These are phyloP conservation scores for Lampris megalopsis DNA, from an alignment of 2,113 vertebrate genomes.

Conservation along the genomic window DNA sequence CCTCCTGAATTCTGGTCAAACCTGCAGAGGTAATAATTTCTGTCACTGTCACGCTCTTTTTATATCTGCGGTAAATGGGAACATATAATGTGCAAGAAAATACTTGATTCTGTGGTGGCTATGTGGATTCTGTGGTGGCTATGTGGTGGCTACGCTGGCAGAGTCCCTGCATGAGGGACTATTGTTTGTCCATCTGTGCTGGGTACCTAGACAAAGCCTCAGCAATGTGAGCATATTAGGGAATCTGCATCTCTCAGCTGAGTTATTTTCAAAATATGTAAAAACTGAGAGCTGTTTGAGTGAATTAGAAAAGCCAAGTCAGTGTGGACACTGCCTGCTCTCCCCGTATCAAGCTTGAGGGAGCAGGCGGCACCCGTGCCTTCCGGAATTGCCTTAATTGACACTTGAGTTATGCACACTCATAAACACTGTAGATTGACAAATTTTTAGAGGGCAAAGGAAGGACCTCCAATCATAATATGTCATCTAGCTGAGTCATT, in stretches of 20 bases:
- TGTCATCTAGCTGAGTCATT: neutral
- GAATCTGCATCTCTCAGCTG: constrained; percentile 19
- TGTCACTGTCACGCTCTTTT: constrained; percentile 18
- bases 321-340: constrained; percentile 41
- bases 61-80: too few relatives aligned
- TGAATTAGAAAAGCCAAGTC: constrained; percentile 52
- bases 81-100: constrained; percentile 32
- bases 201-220: constrained; percentile 32
- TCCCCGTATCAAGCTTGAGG: constrained; percentile 66
- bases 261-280: constrained; percentile 51
- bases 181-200: constrained; percentile 23
- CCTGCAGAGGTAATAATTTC: constrained; percentile 33
- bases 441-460: neutral
- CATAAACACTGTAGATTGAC: neutral
- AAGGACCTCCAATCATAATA: neutral
- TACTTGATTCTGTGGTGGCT: constrained; percentile 26
- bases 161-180: constrained; percentile 33
- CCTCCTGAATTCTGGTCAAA: constrained; percentile 3
- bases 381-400: constrained; percentile 46
- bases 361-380: constrained; percentile 51
- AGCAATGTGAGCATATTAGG: constrained; percentile 7
- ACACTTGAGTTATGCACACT: constrained; percentile 53
- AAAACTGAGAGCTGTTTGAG: constrained; percentile 58
- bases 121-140: constrained; percentile 36
- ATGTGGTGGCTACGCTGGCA: constrained; percentile 37